Conservation (phyloP, 2,797 vertebrate species). For the Acropternis orthonyx region DNA sequence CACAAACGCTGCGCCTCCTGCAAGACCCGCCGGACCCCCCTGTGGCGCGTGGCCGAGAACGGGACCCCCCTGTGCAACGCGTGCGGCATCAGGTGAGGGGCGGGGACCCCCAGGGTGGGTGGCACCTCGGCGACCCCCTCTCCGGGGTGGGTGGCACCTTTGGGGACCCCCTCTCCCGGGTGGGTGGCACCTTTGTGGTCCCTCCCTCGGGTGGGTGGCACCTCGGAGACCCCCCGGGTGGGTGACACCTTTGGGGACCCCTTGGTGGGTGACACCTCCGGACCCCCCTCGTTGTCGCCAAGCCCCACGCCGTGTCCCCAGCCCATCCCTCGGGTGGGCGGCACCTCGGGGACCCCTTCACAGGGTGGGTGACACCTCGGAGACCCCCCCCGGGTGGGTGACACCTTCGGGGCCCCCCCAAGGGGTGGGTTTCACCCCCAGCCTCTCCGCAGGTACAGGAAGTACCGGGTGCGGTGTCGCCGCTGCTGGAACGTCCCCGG, state of each 20-base stretch:
- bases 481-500: constrained; percentile 89
- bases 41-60: constrained; percentile 91
- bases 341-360: neutral
- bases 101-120: neutral
- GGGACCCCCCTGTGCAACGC: constrained; percentile 93
- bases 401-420: too few relatives aligned
- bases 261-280: too few relatives aligned
- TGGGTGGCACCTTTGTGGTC: too few relatives aligned
- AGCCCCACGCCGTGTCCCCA: too few relatives aligned
- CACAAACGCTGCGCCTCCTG: constrained; percentile 87
- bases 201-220: neutral
- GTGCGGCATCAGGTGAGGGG: constrained; percentile 88
- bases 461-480: constrained; percentile 86
- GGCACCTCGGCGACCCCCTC: too few relatives aligned
- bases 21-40: constrained; percentile 86
- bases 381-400: neutral
- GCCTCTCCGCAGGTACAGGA: constrained; percentile 84
- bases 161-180: too few relatives aligned
- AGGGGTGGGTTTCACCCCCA: too few relatives aligned
- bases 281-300: too few relatives aligned
- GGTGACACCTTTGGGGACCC: too few relatives aligned
- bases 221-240: neutral
- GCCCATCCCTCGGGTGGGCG: too few relatives aligned
- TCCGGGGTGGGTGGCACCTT: too few relatives aligned
- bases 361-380: too few relatives aligned